A percentile compares a stretch with the other conserved stretches of the same genome.
phyloP scores from a whole-genome alignment of 2,888 invertebrate genomes.

The Nephrocerus scutellatus region DNA sequence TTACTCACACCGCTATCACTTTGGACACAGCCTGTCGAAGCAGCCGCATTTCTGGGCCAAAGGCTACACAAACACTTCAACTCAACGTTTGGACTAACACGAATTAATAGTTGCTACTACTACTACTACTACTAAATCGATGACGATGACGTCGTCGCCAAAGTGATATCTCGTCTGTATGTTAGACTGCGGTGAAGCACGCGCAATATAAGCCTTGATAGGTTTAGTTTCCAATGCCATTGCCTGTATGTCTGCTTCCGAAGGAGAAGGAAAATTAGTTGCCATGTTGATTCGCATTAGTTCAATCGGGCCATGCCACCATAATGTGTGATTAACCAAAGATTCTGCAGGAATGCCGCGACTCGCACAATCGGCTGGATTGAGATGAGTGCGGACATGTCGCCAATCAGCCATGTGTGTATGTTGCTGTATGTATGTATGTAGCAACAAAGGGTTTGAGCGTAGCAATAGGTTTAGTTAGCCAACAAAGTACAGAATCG shows the following conservation, averaged over 20 bases:
- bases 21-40: too few relatives aligned
- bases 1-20: too few relatives aligned
- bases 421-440: slow-evolving; percentile 6
- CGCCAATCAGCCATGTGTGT: slow-evolving; percentile 1
- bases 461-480: neutral
- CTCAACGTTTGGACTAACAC: too few relatives aligned
- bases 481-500: slow-evolving; percentile 6
- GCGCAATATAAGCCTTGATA: neutral
- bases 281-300: slow-evolving; percentile 2
- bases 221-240: slow-evolving; percentile 3
- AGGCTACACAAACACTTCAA: too few relatives aligned
- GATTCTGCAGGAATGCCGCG: neutral
- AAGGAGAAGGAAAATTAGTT: neutral
- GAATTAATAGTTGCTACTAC: too few relatives aligned
- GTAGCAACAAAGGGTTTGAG: slow-evolving; percentile 10
- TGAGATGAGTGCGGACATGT: neutral
- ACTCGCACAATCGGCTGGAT: slow-evolving; percentile 1
- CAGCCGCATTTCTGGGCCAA: too few relatives aligned
- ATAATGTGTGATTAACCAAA: neutral
- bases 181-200: neutral
- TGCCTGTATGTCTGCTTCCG: slow-evolving; percentile 1
- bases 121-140: too few relatives aligned
- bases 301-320: slow-evolving; percentile 7
- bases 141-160: slow-evolving; percentile 3
- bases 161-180: neutral